phyloP scores from a whole-genome alignment of 2,113 vertebrate genomes.

The Arothron firmamentum region DNA sequence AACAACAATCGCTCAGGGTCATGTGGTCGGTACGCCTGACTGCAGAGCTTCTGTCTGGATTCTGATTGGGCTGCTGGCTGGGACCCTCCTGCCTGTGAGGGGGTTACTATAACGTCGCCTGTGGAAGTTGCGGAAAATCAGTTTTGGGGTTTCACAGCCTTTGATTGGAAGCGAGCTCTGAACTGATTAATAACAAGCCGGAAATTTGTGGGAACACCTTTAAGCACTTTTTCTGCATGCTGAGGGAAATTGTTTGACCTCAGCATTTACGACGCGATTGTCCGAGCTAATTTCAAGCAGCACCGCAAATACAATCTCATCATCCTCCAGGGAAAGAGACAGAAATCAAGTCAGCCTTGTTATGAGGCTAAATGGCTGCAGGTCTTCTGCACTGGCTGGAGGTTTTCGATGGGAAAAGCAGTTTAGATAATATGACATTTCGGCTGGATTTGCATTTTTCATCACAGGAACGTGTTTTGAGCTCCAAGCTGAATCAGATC shows the following conservation, averaged over 20 bases:
- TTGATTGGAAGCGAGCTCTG: background rate
- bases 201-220: background rate
- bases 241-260: slow-evolving; percentile 21
- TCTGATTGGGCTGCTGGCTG: background rate
- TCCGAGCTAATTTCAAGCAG: slow-evolving; percentile 16
- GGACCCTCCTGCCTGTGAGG: background rate
- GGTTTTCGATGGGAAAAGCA: slow-evolving; percentile 36
- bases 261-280: slow-evolving; percentile 19
- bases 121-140: too few relatives aligned
- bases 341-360: slow-evolving; percentile 27
- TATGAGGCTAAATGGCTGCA: slow-evolving; percentile 35
- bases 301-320: slow-evolving; percentile 14
- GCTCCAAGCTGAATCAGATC: slow-evolving; percentile 38
- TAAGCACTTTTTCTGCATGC: background rate
- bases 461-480: slow-evolving; percentile 40
- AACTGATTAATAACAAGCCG: background rate
- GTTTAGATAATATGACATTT: slow-evolving; percentile 62
- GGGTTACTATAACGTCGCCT: background rate
- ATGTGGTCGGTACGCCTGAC: slow-evolving; percentile 48
- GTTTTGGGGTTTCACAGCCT: too few relatives aligned
- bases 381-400: slow-evolving; percentile 36
- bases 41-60: slow-evolving; percentile 18
- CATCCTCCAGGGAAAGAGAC: slow-evolving; percentile 9
- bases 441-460: slow-evolving; percentile 33
- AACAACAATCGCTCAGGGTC: slow-evolving; percentile 53